Base-by-base conservation (phyloP, 2,113 vertebrate species). In the Melanocharis versteri region DNA sequence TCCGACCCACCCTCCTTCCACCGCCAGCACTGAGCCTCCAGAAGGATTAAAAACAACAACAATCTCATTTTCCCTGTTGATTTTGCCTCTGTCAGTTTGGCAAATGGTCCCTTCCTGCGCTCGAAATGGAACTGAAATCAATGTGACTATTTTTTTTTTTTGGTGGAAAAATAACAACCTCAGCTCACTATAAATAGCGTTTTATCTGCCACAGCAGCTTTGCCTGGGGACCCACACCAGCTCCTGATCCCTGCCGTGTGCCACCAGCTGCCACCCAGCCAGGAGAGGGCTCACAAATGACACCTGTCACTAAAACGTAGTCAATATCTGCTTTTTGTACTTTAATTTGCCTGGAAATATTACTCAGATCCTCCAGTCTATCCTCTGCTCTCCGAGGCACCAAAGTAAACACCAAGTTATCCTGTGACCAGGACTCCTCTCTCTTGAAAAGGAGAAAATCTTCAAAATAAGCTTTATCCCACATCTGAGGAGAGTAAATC, bases 31-130 rank as follows among this genome's bases (percentile, higher is more conserved):
- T 44, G 27, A 90, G 79, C 90, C 84, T 91, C 48, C 86, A 85
- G 91, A 45, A 94, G 95, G 82, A 95, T 90, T 92, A 85, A 88
- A 94, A 96, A 92, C 90, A 97, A 93, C 96, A 97, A 94, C 95
- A 83, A 92, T 70, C 94, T 95, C 89, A 76, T 94, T 91, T 93
- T 95, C 83, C 91, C 79, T 68, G 51, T 53, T 83, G 87, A 78
- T 85, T 95, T 87, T 94, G 92, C 33, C 35, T 96, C 94, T 72
- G 83, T 95, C 86, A 71, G 60, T 90, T 72, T 90, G 87, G 97
- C 97, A 97, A 96, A 95, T 24, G 12, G 40, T 83, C 0, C 1
- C 91, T 97, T 97, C 97, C 98, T 97, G 97, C 71, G 0, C 94
- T 97, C 92, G 96, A 96, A 96, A 76, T 53, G 57, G 11, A 44